phyloP scores from a whole-genome alignment of 1,140 invertebrate genomes.

The Catajapyx aquilonaris region DNA sequence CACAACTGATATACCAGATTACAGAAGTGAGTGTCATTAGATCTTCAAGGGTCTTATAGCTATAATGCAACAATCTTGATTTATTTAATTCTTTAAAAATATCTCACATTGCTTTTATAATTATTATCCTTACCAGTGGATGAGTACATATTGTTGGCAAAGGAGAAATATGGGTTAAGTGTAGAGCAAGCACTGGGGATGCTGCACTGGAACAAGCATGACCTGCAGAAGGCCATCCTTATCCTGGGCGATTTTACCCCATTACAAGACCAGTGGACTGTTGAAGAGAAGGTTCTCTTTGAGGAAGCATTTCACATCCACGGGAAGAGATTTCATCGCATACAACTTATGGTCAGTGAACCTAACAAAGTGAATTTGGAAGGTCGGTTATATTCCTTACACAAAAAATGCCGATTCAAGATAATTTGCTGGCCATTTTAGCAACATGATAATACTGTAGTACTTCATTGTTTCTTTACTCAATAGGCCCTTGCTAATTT shows the following conservation, averaged over 20 bases:
- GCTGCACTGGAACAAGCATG: constrained; percentile 96
- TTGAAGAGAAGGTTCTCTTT: constrained; percentile 94
- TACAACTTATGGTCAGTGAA: constrained; percentile 75
- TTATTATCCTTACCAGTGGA: constrained; percentile 57
- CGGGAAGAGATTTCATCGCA: constrained; percentile 93
- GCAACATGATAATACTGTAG: too few species aligned
- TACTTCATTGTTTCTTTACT: too few species aligned
- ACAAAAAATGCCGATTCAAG: too few species aligned
- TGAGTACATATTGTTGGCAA: constrained; percentile 83
- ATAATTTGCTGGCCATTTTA: too few species aligned
- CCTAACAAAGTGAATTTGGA: neutral
- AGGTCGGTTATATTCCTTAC: too few species aligned
- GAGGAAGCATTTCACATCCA: constrained; percentile 96
- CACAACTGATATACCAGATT: constrained; percentile 61
- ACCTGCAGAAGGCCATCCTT: constrained; percentile 70
- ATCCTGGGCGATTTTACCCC: constrained; percentile 94
- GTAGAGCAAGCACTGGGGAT: constrained; percentile 92
- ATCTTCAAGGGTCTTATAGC: too few species aligned
- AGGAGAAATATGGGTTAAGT: constrained; percentile 95
- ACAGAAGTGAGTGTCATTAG: constrained; percentile 52
- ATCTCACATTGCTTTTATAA: too few species aligned
- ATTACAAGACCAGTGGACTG: constrained; percentile 94
- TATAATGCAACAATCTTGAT: too few species aligned
- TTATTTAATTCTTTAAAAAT: too few species aligned
- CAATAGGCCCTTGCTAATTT: too few species aligned